These are phyloP conservation scores for Drosophila sucinea DNA, from an alignment of 1,140 invertebrate species.

Conservation along the genomic window DNA sequence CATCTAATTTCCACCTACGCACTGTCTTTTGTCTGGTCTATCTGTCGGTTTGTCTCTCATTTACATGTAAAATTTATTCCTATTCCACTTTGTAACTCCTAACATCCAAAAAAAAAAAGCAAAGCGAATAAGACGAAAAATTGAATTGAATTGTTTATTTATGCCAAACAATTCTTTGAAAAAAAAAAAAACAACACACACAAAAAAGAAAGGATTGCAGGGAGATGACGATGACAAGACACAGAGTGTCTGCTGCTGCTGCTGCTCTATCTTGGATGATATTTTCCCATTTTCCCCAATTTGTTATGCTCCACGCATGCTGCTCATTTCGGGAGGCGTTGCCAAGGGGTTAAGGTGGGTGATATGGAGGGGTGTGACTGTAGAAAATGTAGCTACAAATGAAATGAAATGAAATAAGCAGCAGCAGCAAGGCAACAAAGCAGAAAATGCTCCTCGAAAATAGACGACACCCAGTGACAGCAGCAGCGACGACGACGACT, in stretches of 20 bases:
- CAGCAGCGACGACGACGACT: slow-evolving; percentile 4
- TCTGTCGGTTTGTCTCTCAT: slow-evolving; percentile 38
- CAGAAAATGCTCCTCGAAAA: slow-evolving; percentile 45
- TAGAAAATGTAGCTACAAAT: slow-evolving; percentile 72
- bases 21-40: slow-evolving; percentile 24
- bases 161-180: slow-evolving; percentile 58
- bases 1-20: slow-evolving; percentile 75
- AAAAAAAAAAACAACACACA: slow-evolving; percentile 20
- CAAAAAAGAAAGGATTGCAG: slow-evolving; percentile 46
- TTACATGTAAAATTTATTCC: slow-evolving; percentile 76
- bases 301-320: slow-evolving; percentile 74
- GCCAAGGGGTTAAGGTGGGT: slow-evolving; percentile 3
- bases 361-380: slow-evolving; percentile 66
- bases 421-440: slow-evolving; percentile 16
- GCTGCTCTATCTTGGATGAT: slow-evolving; percentile 1
- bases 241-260: slow-evolving; percentile 22
- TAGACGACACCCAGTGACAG: slow-evolving; percentile 16
- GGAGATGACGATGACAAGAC: slow-evolving; percentile 27
- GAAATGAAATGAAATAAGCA: slow-evolving; percentile 57
- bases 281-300: slow-evolving; percentile 44
- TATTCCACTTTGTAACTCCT: slow-evolving; percentile 61
- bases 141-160: slow-evolving; percentile 81
- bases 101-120: slow-evolving; percentile 35
- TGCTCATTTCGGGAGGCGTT: slow-evolving; percentile 40
- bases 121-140: slow-evolving; percentile 48